A percentile compares a stretch with the other conserved stretches of the same genome.
phyloP scores from a whole-genome alignment of 1,140 invertebrate genomes.

The Drosophila asahinai region DNA sequence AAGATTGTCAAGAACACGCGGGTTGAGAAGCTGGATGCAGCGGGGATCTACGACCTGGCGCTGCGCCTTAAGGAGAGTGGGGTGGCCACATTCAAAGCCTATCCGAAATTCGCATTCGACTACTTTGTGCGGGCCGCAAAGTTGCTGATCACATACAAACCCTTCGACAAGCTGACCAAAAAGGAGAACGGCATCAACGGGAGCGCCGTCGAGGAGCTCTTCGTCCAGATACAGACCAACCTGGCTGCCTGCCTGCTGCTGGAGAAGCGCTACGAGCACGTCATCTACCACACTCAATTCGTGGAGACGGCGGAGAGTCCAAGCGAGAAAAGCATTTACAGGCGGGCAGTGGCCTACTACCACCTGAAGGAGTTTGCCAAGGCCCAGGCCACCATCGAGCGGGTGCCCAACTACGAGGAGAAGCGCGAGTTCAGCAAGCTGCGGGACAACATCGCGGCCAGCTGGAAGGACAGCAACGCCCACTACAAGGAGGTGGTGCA shows the following conservation, averaged over 20 bases:
- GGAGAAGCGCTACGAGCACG: constrained; percentile 81
- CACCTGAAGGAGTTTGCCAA: constrained; percentile 77
- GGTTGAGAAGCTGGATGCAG: constrained; percentile 62
- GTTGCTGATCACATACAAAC: constrained; percentile 76
- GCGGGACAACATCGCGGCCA: constrained; percentile 57
- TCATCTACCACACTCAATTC: constrained; percentile 77
- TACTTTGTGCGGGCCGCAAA: constrained; percentile 81
- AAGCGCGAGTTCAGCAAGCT: constrained; percentile 78
- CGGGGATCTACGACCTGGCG: constrained; percentile 63
- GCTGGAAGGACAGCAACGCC: constrained; percentile 74
- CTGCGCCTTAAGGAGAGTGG: constrained; percentile 75
- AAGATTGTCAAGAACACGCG: constrained; percentile 57
- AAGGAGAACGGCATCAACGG: constrained; percentile 60
- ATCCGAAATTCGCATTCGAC: constrained; percentile 79
- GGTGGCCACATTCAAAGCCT: constrained; percentile 78
- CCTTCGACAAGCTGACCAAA: constrained; percentile 66
- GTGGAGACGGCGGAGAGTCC: constrained; percentile 64
- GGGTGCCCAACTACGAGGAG: constrained; percentile 66
- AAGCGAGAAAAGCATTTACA: constrained; percentile 79
- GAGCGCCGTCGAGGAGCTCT: constrained; percentile 57
- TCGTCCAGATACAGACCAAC: constrained; percentile 79
- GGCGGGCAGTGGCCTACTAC: constrained; percentile 75
- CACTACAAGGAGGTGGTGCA: constrained; percentile 79
- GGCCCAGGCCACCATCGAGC: constrained; percentile 68
- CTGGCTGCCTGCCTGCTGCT: constrained; percentile 77